Evolutionary conservation across 2,797 vertebrate species (phyloP).

Genomic region (Rhinichthys osculus): DNA sequence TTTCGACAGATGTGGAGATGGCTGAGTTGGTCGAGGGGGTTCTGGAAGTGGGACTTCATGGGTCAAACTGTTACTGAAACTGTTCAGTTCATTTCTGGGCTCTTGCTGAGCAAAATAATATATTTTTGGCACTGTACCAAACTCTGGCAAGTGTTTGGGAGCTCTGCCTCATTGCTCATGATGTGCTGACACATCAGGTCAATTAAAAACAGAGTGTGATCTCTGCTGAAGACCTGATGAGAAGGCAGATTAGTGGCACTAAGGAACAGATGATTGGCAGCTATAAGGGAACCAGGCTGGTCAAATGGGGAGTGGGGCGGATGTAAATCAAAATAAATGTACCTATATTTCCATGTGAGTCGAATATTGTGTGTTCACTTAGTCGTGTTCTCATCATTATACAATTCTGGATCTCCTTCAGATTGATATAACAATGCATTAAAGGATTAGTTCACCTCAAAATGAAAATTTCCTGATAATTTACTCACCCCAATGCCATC

Average conservation of each 20-base stretch:
- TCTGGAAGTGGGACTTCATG: neutral
- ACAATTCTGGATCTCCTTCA: neutral
- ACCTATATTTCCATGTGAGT: neutral
- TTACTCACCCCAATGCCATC: too few relatives aligned
- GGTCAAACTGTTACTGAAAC: neutral
- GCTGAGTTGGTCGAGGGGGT: neutral
- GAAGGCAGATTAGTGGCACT: slow-evolving; percentile 27
- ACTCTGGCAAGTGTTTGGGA: slow-evolving; percentile 16
- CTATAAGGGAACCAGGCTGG: neutral
- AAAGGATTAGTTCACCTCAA: too few relatives aligned
- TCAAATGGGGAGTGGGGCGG: neutral
- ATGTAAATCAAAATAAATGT: slow-evolving; percentile 11
- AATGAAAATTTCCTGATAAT: too few relatives aligned
- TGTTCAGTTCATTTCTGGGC: neutral
- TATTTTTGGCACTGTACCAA: slow-evolving; percentile 2
- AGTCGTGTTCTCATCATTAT: neutral
- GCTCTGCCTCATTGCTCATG: slow-evolving; percentile 23
- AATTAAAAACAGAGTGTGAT: slow-evolving; percentile 36
- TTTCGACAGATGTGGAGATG: slow-evolving; percentile 3
- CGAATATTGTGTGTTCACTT: neutral
- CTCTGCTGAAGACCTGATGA: slow-evolving; percentile 37
- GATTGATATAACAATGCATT: neutral
- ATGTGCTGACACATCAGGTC: slow-evolving; percentile 20
- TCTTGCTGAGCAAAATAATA: slow-evolving; percentile 13
- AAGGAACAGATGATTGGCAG: slow-evolving; percentile 17